A percentile compares a stretch with the other conserved stretches of the same genome.
These are phyloP conservation scores for Synaphobranchus kaupii DNA, from an alignment of 2,797 vertebrate genomes.

Conservation along the genomic window DNA sequence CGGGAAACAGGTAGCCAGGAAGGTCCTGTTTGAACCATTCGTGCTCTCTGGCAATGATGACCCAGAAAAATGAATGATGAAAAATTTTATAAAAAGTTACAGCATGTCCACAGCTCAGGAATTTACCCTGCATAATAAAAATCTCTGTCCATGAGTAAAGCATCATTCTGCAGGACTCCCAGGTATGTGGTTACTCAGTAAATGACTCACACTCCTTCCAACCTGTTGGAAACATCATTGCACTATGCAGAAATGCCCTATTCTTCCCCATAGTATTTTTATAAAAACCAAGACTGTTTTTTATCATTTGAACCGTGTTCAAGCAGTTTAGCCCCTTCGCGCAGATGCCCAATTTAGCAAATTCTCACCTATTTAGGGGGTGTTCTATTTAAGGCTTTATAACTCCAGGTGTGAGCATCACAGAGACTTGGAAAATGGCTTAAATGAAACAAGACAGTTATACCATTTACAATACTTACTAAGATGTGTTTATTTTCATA, in stretches of 20 bases:
- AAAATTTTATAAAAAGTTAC: not conserved
- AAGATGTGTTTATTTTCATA: too few species aligned
- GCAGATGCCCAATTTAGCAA: too few species aligned
- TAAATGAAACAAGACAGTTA: too few species aligned
- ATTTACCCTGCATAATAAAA: not conserved
- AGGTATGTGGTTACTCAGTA: not conserved
- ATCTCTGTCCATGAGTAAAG: not conserved
- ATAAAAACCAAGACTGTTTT: not conserved
- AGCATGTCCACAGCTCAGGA: not conserved
- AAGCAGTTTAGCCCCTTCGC: too few species aligned
- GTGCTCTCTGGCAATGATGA: slow-evolving; percentile 73
- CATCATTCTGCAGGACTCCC: not conserved
- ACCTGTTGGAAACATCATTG: not conserved
- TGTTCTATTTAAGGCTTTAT: too few species aligned
- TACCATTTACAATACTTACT: too few species aligned
- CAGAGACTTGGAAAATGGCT: too few species aligned
- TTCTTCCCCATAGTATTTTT: not conserved
- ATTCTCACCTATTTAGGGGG: too few species aligned
- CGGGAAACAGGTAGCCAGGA: slow-evolving; percentile 93
- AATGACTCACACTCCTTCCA: not conserved
- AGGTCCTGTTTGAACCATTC: slow-evolving; percentile 99
- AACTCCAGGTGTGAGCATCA: too few species aligned
- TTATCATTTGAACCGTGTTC: not conserved
- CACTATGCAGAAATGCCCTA: not conserved
- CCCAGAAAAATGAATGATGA: not conserved